Conservation (phyloP, 2,888 invertebrate species). For the Torymus aiolomorphi region DNA sequence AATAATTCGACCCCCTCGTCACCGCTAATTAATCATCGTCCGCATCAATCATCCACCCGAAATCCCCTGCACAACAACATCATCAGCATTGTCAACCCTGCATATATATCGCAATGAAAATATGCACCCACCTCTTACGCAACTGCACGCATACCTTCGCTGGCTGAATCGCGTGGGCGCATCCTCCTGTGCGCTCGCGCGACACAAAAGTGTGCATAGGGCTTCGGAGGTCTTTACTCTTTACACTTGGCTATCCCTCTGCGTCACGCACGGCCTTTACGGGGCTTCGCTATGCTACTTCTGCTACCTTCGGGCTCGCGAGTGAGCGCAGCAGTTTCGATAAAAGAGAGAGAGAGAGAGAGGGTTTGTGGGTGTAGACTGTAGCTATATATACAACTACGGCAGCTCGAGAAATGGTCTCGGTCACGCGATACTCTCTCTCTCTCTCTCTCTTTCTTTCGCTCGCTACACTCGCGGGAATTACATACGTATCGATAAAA, state of each 20-base stretch:
- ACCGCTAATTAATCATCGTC: too few species aligned
- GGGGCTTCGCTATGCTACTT: constrained; percentile 18
- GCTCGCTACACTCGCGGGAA: not conserved
- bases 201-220: constrained; percentile 20
- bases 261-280: constrained; percentile 12
- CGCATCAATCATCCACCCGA: too few species aligned
- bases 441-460: not conserved
- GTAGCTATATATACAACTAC: not conserved
- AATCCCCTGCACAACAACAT: too few species aligned
- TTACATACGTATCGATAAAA: constrained; percentile 17
- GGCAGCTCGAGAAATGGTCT: constrained; percentile 21
- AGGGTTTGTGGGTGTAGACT: not conserved
- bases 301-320: too few species aligned
- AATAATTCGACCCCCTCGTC: too few species aligned
- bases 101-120: too few species aligned
- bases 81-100: too few species aligned
- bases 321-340: not conserved
- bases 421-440: constrained; percentile 36
- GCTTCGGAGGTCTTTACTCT: constrained; percentile 61
- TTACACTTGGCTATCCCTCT: constrained; percentile 59
- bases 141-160: not conserved
- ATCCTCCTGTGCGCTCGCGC: not conserved
- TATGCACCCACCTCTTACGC: too few species aligned
- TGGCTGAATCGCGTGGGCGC: constrained; percentile 19
- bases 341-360: not conserved